Evolutionary conservation across 2,113 vertebrate genomes (phyloP), one percentile per base, ranked within the genome.

Genomic region (Pagrus major): DNA sequence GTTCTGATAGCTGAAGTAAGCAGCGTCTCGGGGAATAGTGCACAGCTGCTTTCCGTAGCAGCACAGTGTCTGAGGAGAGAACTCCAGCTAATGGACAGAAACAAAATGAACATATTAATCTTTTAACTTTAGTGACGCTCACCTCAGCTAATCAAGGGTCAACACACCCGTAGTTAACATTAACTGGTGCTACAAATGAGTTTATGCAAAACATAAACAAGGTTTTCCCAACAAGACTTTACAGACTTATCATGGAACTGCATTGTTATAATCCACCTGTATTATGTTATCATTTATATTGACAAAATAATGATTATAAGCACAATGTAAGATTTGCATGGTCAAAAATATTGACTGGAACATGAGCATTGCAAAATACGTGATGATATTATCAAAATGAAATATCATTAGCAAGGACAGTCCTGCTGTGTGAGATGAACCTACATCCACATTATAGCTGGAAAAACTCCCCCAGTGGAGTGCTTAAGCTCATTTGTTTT

Each of bases 1-100:
- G 96, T 99, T 99, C 93, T 99, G 98, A 91, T 99, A 99, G 93
- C 98, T 99, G 94, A 98, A 99, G 91, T 99, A 99, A 87, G 97
- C 97, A 91, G 97, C 97, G 84, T 99, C 98, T 89, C 97, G 93
- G 82, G 98, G 97, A 91, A 99, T 99, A 66, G 98, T 99, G 92
- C 98, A 99, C 16, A 99, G 93, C 94, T 99, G 98, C 95, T 99
- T 99, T 79, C 98, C 98, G 78, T 99, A 99, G 95, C 98, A 99
- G 96, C 98, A 99, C 68, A 99, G 93, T 47, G 98, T 99, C 95
- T 99, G 98, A 82, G 98, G 98, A 1, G 98, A 99, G 88, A 99
- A 99, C 89, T 99, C 98, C 95, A 98, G 80, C 98, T 99, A 89
- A 73, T 21, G 88, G 78, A 92, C 77, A 44, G 25, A 83, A 66